phyloP scores from a whole-genome alignment of 2,888 invertebrate genomes.

The Ctenicera cuprea region DNA sequence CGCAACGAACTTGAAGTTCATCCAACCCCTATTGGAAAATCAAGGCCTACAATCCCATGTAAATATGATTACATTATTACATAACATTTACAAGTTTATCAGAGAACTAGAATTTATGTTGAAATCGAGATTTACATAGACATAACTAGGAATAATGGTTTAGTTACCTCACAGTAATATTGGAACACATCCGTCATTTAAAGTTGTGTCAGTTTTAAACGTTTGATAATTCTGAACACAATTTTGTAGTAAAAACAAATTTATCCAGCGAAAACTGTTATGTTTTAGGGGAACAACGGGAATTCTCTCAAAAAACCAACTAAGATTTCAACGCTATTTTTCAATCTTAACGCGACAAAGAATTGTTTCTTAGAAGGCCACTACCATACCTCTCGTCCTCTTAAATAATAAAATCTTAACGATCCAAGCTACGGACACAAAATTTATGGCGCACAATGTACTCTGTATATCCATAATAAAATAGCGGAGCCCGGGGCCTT shows the following conservation, averaged over 20 bases:
- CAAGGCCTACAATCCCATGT: not conserved
- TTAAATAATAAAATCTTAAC: conserved; percentile 33
- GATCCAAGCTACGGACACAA: conserved; percentile 13
- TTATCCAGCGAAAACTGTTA: no score
- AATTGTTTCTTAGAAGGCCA: not conserved
- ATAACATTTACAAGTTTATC: not conserved
- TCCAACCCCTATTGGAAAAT: conserved; percentile 2
- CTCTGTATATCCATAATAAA: conserved; percentile 33
- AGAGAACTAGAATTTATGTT: not conserved
- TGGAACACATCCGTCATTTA: no score
- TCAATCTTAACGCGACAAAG: not conserved
- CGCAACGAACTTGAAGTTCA: not conserved
- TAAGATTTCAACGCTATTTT: not conserved
- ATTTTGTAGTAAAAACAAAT: no score
- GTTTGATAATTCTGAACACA: no score
- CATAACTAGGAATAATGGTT: no score
- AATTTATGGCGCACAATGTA: conserved; percentile 28
- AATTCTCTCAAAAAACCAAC: no score
- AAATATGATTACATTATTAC: not conserved
- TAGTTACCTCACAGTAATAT: no score
- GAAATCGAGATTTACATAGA: no score
- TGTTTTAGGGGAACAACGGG: not conserved
- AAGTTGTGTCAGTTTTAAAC: no score
- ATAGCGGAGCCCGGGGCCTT: conserved; percentile 15
- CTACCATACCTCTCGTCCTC: not conserved